These are phyloP conservation scores for Phainopepla nitens DNA, from an alignment of 2,113 vertebrate species.

Conservation along the genomic window DNA sequence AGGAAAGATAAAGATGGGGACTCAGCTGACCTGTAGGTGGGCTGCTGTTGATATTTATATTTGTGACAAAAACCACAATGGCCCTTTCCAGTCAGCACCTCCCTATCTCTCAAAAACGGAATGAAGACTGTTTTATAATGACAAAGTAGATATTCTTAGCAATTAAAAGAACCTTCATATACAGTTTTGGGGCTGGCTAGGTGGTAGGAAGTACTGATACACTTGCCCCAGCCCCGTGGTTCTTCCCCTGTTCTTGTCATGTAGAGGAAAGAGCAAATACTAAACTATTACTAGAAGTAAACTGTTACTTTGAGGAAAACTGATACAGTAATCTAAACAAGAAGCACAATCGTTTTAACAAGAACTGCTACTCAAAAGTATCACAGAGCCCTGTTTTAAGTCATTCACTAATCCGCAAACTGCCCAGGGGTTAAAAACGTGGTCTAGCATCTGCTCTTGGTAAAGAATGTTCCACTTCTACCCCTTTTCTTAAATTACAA, in stretches of 20 bases:
- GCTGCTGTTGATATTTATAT: neutral
- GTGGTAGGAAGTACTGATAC: neutral
- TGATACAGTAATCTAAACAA: neutral
- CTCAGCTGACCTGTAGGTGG: neutral
- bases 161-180: neutral
- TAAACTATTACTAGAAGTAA: neutral
- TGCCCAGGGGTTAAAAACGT: neutral
- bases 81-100: neutral
- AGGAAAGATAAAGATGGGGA: neutral
- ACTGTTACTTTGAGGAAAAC: neutral
- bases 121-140: neutral
- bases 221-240: too few species aligned
- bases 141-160: neutral
- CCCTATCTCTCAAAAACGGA: neutral
- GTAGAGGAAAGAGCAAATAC: neutral
- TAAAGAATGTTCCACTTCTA: neutral
- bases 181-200: neutral
- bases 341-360: neutral
- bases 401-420: neutral
- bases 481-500: neutral
- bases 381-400: neutral
- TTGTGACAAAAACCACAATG: neutral
- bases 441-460: neutral
- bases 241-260: neutral
- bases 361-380: neutral